Conservation (phyloP, 2,797 vertebrate genomes). For the Mormyrus proboscirostris region DNA sequence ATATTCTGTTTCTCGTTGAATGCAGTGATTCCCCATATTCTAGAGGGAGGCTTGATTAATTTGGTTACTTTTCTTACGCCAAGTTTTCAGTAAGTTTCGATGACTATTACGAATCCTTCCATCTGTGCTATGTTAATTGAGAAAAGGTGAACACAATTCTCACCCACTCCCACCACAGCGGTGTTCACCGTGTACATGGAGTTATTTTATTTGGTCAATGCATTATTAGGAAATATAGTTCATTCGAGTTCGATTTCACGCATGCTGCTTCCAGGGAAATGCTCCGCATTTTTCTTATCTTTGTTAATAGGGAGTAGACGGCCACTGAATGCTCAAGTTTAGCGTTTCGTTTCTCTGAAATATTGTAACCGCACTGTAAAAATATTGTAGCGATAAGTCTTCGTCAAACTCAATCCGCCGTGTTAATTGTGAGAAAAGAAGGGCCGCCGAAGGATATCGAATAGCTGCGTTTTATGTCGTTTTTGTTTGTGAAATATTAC, state of each 20-base stretch:
- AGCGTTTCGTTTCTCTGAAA: background rate
- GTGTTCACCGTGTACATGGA: background rate
- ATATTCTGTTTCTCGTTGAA: background rate
- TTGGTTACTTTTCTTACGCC: background rate
- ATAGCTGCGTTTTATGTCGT: background rate
- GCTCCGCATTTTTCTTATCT: background rate
- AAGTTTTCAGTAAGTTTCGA: background rate
- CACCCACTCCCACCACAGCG: background rate
- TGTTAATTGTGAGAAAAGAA: background rate
- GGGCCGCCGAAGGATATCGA: background rate
- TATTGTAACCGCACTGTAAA: background rate
- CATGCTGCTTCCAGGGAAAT: background rate
- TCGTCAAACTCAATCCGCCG: background rate
- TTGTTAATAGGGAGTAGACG: background rate
- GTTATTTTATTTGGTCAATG: background rate
- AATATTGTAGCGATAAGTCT: background rate
- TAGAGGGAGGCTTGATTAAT: constrained; percentile 2
- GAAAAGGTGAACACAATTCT: background rate
- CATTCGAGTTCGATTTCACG: background rate
- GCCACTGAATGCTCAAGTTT: background rate
- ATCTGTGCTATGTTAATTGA: background rate
- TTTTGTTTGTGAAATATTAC: background rate
- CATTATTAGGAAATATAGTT: background rate
- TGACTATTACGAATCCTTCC: background rate
- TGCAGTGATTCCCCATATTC: background rate